Percentiles rank a stretch among this genome's conserved stretches.
These are phyloP conservation scores for Sparus aurata DNA, from an alignment of 2,797 vertebrate genomes.

Conservation along the genomic window DNA sequence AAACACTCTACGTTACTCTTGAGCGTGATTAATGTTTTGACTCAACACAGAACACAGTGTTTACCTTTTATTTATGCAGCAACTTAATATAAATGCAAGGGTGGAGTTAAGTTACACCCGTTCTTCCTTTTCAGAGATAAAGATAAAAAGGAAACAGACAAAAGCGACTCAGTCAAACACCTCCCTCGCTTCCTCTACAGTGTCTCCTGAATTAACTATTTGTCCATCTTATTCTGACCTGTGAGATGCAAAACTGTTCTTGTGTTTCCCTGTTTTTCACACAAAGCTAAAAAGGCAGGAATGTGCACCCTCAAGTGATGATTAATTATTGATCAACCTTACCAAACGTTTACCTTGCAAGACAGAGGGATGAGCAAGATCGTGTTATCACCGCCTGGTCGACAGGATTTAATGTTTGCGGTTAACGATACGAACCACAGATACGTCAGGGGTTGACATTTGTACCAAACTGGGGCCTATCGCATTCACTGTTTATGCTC, in stretches of 20 bases:
- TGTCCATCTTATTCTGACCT: constrained; percentile 22
- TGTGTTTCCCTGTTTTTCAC: background rate
- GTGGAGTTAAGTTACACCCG: constrained; percentile 25
- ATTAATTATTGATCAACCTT: constrained; percentile 1
- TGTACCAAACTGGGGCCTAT: too few relatives aligned
- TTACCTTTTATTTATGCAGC: constrained; percentile 32
- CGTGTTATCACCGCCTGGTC: too few relatives aligned
- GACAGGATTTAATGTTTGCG: too few relatives aligned
- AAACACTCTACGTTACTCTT: constrained; percentile 58
- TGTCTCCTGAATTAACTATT: constrained; percentile 38
- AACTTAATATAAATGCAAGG: constrained; percentile 18
- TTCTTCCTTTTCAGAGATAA: constrained; percentile 38
- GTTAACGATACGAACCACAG: too few relatives aligned
- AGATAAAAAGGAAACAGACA: constrained; percentile 6
- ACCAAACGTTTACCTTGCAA: too few relatives aligned
- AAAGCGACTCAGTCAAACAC: background rate
- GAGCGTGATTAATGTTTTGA: constrained; percentile 41
- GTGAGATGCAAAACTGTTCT: constrained; percentile 2
- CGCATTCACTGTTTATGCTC: too few relatives aligned
- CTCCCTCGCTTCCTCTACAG: constrained; percentile 2
- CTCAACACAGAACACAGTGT: constrained; percentile 38
- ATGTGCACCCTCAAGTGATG: too few relatives aligned
- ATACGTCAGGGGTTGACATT: too few relatives aligned
- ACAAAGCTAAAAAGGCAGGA: background rate
- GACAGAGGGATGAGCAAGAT: too few relatives aligned